phyloP scores from a whole-genome alignment of 2,888 invertebrate species.

The Drosophila suboccidentalis region DNA sequence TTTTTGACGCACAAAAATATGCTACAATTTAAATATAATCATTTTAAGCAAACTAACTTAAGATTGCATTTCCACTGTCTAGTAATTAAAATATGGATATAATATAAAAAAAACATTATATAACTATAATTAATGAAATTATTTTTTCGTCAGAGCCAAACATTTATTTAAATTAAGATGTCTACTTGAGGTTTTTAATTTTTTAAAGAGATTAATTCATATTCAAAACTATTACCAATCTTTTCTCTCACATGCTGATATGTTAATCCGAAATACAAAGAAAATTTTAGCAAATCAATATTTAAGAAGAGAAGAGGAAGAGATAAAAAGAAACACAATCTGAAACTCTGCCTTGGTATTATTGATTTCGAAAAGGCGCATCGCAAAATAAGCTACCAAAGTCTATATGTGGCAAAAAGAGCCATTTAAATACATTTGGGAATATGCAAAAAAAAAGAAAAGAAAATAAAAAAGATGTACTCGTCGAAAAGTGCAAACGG shows the following conservation, averaged over 20 bases:
- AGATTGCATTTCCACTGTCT: no score
- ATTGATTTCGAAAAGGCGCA: constrained; percentile 57
- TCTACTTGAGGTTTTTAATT: not conserved
- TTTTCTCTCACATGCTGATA: not conserved
- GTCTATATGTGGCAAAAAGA: constrained; percentile 27
- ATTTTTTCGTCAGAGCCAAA: no score
- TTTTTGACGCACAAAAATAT: constrained; percentile 9
- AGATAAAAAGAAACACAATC: constrained; percentile 1
- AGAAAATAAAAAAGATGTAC: constrained; percentile 15
- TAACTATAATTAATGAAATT: no score
- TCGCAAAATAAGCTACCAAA: constrained; percentile 50
- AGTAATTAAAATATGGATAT: no score
- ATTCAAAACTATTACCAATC: not conserved
- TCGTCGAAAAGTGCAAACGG: constrained; percentile 72
- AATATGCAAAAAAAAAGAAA: constrained; percentile 66
- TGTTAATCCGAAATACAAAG: constrained; percentile 17
- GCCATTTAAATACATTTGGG: constrained; percentile 64
- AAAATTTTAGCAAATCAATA: constrained; percentile 8
- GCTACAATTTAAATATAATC: constrained; percentile 3
- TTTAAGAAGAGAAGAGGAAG: constrained; percentile 2
- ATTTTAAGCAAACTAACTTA: no score
- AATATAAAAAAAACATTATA: no score
- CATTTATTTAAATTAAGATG: no score
- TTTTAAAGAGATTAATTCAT: not conserved
- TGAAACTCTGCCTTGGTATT: constrained; percentile 18